A percentile compares a stretch with the other conserved stretches of the same genome.
Evolutionary conservation across 2,797 vertebrate species (phyloP).

Genomic region (Cetoscarus ocellatus): DNA sequence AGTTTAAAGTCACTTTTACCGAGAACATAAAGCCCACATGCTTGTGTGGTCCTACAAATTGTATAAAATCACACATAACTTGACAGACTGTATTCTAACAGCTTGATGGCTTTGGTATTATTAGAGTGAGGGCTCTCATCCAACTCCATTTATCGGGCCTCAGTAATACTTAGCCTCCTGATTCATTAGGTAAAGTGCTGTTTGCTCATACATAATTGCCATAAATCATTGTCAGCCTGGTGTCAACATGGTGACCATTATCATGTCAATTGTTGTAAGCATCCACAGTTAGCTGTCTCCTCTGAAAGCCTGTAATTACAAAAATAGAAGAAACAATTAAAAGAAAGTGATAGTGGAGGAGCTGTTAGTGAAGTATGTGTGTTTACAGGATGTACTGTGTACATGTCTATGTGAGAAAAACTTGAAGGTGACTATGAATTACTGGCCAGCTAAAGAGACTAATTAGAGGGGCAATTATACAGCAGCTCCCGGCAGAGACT

Average conservation of each 20-base stretch:
- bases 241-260: constrained; percentile 62
- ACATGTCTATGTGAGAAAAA: constrained; percentile 43
- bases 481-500: constrained; percentile 70
- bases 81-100: constrained; percentile 13
- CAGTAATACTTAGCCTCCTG: constrained; percentile 35
- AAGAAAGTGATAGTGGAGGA: constrained; percentile 39
- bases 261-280: constrained; percentile 54
- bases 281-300: constrained; percentile 40
- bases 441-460: constrained; percentile 77
- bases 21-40: background rate
- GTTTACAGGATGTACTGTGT: constrained; percentile 12
- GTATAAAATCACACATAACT: background rate
- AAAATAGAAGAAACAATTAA: constrained; percentile 72
- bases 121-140: constrained; percentile 19
- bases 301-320: constrained; percentile 66
- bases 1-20: background rate
- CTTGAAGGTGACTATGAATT: constrained; percentile 83
- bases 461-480: constrained; percentile 83
- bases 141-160: constrained; percentile 9
- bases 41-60: background rate
- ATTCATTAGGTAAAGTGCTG: constrained; percentile 55
- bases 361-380: constrained; percentile 29
- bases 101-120: constrained; percentile 19
- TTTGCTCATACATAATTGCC: constrained; percentile 54
- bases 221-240: constrained; percentile 58